Evolutionary conservation across 2,888 invertebrate species (phyloP), one percentile per base, ranked within the genome.

Genomic region (Leucophenga montana): DNA sequence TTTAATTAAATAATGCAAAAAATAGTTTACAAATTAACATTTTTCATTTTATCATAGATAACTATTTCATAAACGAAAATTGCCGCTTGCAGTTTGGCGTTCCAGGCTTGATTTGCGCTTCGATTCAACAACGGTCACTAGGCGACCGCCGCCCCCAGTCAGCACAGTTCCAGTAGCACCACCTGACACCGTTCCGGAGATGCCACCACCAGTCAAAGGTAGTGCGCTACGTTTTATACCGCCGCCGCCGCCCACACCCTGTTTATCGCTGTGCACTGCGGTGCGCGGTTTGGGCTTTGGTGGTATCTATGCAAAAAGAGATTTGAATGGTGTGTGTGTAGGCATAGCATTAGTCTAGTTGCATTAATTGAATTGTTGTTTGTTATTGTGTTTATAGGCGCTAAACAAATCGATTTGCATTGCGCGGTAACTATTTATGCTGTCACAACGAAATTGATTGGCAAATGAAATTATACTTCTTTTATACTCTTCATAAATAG

Each of bases 51-150:
- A n/a, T n/a, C n/a, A n/a, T n/a, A n/a, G n/a, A n/a, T n/a, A 50
- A 57, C n/a, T 70, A 73, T 13, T 64, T 44, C 71, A 66, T 20
- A 31, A 66, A 56, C 66, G 66, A 13, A 44, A 33, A 14, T 33
- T 31, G 5, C 59, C 39, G 59, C 27, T 27, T 20, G 53, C 22
- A 9, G 59, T 14, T 14, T 53, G n/a, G 6, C 27, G 46, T 11
- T 46, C 71, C 14, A 54, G 31, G 66, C 27, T 75, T 57, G 73
- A 66, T 61, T 71, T 71, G 66, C 76, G 75, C 71, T 85, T 87
- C 83, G 87, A 85, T 86, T 85, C 78, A 86, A 86, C 87, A 86
- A 87, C 72, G 70, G 83, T 84, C 69, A 78, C 85, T 78, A 79
- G 31, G 79, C 78, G 22, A 67, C 67, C 67, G 50, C 33, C 44